A percentile compares a stretch with the other conserved stretches of the same genome.
phyloP scores from a whole-genome alignment of 2,888 invertebrate genomes.

The Drosophila flavopinicola region DNA sequence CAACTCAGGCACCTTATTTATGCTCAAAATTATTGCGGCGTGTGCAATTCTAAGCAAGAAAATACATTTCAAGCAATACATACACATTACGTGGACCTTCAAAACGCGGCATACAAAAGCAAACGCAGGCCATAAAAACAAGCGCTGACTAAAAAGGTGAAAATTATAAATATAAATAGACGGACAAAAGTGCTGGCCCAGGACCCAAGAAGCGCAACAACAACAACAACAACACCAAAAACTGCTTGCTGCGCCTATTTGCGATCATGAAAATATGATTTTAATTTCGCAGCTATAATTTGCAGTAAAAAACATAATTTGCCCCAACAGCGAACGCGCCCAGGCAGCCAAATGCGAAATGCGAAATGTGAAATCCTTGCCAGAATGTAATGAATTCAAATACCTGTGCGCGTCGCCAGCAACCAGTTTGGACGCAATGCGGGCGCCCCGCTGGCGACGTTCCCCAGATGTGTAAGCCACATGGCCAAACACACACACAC shows the following conservation, averaged over 20 bases:
- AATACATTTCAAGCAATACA: constrained; percentile 26
- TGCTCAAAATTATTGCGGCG: constrained; percentile 46
- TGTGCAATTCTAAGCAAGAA: constrained; percentile 42
- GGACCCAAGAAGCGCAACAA: constrained; percentile 18
- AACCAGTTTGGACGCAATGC: constrained; percentile 24
- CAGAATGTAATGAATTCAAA: constrained; percentile 74
- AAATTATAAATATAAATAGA: constrained; percentile 59
- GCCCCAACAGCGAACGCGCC: constrained; percentile 17
- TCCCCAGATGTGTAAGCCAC: constrained; percentile 38
- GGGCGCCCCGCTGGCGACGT: constrained; percentile 47
- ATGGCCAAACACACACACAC: constrained; percentile 12
- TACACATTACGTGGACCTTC: constrained; percentile 18
- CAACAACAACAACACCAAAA: constrained; percentile 23
- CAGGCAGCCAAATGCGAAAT: constrained; percentile 58
- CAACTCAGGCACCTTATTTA: constrained; percentile 65
- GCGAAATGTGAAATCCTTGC: constrained; percentile 50
- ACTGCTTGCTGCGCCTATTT: constrained; percentile 65
- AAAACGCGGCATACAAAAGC: constrained; percentile 38
- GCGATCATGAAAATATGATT: constrained; percentile 77
- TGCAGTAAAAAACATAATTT: constrained; percentile 64
- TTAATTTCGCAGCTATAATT: constrained; percentile 69
- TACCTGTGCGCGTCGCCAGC: constrained; percentile 62
- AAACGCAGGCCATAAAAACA: constrained; percentile 40
- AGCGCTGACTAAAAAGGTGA: constrained; percentile 48
- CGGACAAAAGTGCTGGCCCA: constrained; percentile 20